phyloP scores from a whole-genome alignment of 2,888 invertebrate genomes.

The Latheticus oryzae region DNA sequence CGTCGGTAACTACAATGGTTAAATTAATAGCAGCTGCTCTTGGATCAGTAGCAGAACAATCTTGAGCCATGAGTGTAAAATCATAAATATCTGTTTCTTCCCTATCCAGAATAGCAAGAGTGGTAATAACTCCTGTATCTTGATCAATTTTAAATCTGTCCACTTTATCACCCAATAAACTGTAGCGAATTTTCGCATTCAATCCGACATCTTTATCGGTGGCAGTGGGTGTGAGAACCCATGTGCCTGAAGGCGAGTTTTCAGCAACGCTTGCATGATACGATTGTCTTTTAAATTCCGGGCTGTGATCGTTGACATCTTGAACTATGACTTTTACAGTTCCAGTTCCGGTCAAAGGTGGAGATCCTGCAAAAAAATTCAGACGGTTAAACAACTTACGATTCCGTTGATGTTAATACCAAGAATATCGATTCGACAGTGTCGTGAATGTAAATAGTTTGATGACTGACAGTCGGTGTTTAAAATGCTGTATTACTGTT shows the following conservation, averaged over 20 bases:
- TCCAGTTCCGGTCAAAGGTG: constrained; percentile 92
- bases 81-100: constrained; percentile 83
- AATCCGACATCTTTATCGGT: constrained; percentile 85
- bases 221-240: constrained; percentile 82
- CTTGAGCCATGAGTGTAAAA: constrained; percentile 87
- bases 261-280: constrained; percentile 85
- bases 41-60: constrained; percentile 88
- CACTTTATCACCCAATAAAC: constrained; percentile 83
- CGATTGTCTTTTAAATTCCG: constrained; percentile 85
- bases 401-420: constrained; percentile 36
- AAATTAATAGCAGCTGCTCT: constrained; percentile 85
- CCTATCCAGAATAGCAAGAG: constrained; percentile 79
- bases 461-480: constrained; percentile 41
- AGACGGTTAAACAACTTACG: constrained; percentile 19
- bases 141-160: constrained; percentile 84
- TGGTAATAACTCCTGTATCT: constrained; percentile 82
- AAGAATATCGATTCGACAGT: constrained; percentile 30
- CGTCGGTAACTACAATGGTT: constrained; percentile 82
- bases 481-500: constrained; percentile 43
- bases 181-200: constrained; percentile 89
- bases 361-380: constrained; percentile 78
- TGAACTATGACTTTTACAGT: constrained; percentile 90
- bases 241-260: constrained; percentile 82
- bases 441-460: constrained; percentile 39
- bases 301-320: constrained; percentile 94